These are phyloP conservation scores for Cosmopolites sordidus DNA, from an alignment of 2,888 invertebrate species.

Conservation along the genomic window DNA sequence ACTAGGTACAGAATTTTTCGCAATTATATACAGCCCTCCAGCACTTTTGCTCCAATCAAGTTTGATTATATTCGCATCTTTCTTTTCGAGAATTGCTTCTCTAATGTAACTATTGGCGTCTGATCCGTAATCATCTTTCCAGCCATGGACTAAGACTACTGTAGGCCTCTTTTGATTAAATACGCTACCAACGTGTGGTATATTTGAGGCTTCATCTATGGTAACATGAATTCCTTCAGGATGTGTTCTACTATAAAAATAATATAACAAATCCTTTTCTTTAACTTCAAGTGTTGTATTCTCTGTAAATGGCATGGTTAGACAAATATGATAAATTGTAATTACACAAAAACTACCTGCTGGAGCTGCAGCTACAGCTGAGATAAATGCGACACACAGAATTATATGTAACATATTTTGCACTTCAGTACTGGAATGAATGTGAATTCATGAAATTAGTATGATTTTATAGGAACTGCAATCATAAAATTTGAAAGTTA, in stretches of 20 bases:
- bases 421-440: too few relatives aligned
- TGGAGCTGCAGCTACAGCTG: too few relatives aligned
- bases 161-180: conserved; percentile 16
- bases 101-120: conserved; percentile 21
- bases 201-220: conserved; percentile 7
- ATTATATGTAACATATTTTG: too few relatives aligned
- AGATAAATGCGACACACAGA: too few relatives aligned
- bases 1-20: conserved; percentile 5
- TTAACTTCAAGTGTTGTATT: neutral
- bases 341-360: too few relatives aligned
- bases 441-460: too few relatives aligned
- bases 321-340: too few relatives aligned
- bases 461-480: too few relatives aligned
- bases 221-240: conserved; percentile 7
- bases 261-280: neutral
- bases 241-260: conserved; percentile 16
- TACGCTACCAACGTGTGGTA: conserved; percentile 3
- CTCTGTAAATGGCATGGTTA: neutral
- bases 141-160: conserved; percentile 22
- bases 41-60: conserved; percentile 22
- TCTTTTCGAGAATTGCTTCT: conserved; percentile 15
- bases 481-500: too few relatives aligned
- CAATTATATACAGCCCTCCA: conserved; percentile 2
- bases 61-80: conserved; percentile 21
- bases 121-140: conserved; percentile 21